Evolutionary conservation across 1,140 invertebrate species (phyloP).

Genomic region (Acromyrmex heyeri): DNA sequence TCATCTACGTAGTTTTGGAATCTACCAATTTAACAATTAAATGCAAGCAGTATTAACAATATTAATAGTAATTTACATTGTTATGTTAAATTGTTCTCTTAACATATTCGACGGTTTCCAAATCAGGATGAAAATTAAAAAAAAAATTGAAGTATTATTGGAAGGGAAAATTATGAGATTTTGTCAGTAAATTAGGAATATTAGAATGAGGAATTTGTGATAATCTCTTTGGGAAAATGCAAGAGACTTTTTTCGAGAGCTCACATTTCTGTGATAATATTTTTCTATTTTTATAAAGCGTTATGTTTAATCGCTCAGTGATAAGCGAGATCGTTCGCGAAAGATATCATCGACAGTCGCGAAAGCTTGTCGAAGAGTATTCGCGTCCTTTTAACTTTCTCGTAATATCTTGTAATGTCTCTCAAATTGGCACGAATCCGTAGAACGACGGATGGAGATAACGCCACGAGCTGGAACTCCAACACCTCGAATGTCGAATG

Average conservation of each 20-base stretch:
- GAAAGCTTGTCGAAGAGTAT: neutral
- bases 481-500: constrained; percentile 54
- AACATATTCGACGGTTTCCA: too few species aligned
- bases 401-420: constrained; percentile 57
- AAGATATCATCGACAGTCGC: neutral
- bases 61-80: too few species aligned
- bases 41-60: too few species aligned
- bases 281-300: neutral
- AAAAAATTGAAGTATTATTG: too few species aligned
- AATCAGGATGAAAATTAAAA: too few species aligned
- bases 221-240: too few species aligned
- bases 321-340: constrained; percentile 11
- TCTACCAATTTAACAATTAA: too few species aligned
- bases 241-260: neutral
- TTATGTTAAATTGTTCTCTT: too few species aligned
- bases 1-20: too few species aligned
- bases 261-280: neutral
- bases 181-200: too few species aligned
- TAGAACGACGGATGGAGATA: constrained; percentile 53
- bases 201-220: too few species aligned
- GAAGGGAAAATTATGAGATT: too few species aligned
- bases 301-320: constrained; percentile 4
- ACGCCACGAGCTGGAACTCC: constrained; percentile 57
- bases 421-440: constrained; percentile 57
- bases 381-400: constrained; percentile 48